A percentile compares a stretch with the other conserved stretches of the same genome.
Conservation (phyloP, 2,888 invertebrate species). For the Omphaloscelis lunosa region DNA sequence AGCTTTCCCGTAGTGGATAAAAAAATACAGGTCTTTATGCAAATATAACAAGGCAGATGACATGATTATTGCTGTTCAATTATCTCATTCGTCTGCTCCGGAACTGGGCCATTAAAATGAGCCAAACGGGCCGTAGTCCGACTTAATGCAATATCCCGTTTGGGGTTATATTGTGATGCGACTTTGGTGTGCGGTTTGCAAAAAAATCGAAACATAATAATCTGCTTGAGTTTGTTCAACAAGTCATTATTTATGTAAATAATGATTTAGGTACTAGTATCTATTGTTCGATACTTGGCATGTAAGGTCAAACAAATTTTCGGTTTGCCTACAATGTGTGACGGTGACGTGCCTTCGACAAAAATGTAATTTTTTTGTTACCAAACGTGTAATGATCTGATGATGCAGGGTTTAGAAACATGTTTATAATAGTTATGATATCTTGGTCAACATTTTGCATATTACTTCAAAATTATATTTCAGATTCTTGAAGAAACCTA, state of each 20-base stretch:
- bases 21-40: not conserved
- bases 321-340: not conserved
- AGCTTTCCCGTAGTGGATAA: too few species aligned
- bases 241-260: too few species aligned
- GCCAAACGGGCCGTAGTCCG: conserved; percentile 29
- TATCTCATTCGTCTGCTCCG: conserved; percentile 40
- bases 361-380: not conserved
- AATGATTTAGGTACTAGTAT: not conserved
- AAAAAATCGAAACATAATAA: conserved; percentile 5
- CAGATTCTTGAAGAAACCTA: too few species aligned
- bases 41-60: not conserved
- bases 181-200: conserved; percentile 10
- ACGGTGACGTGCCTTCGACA: too few species aligned
- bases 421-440: not conserved
- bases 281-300: not conserved
- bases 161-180: conserved; percentile 6
- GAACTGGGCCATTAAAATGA: conserved; percentile 49
- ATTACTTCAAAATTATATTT: not conserved
- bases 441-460: too few species aligned
- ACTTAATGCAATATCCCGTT: conserved; percentile 60
- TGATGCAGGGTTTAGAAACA: too few species aligned
- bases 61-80: conserved; percentile 58
- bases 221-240: not conserved
- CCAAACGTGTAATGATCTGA: not conserved
- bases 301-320: conserved; percentile 8